Evolutionary conservation across 2,797 vertebrate genomes (phyloP).

Genomic region (Spheniscus humboldti): DNA sequence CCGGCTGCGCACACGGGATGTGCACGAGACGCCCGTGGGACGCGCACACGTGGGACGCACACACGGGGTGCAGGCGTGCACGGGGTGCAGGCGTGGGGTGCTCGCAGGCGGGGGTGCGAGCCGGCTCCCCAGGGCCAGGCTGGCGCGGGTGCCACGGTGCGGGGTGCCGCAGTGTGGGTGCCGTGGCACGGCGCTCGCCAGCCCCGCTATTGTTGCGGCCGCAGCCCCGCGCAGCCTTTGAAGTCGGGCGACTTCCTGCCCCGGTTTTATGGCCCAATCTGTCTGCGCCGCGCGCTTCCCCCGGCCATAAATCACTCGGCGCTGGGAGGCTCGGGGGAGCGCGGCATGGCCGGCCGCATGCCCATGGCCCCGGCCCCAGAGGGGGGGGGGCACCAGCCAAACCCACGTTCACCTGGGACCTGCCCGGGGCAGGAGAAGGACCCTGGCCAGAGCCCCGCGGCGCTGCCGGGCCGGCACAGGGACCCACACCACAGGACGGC

Average conservation of each 20-base stretch:
- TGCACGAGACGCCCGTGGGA: too few species aligned
- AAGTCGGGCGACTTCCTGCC: constrained; percentile 22
- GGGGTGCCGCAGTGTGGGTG: neutral
- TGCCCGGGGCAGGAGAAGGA: neutral
- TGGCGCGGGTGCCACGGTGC: neutral
- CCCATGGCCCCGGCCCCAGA: rapidly evolving
- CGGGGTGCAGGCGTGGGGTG: neutral
- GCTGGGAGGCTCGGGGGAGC: neutral
- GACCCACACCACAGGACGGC: rapidly evolving
- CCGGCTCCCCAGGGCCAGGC: too few species aligned
- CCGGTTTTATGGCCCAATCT: neutral
- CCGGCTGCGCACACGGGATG: rapidly evolving
- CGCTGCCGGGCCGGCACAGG: too few species aligned
- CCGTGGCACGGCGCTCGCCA: rapidly evolving
- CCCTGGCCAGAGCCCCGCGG: rapidly evolving
- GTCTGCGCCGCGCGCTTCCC: neutral
- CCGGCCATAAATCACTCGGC: neutral
- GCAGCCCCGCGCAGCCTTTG: neutral
- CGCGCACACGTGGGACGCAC: neutral
- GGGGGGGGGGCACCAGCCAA: rapidly evolving
- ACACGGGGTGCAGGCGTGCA: rapidly evolving
- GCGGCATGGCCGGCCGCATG: rapidly evolving
- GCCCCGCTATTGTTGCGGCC: neutral
- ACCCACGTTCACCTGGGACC: neutral
- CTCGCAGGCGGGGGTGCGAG: rapidly evolving